Conservation (phyloP, 2,113 vertebrate genomes). For the Crocuta crocuta region DNA sequence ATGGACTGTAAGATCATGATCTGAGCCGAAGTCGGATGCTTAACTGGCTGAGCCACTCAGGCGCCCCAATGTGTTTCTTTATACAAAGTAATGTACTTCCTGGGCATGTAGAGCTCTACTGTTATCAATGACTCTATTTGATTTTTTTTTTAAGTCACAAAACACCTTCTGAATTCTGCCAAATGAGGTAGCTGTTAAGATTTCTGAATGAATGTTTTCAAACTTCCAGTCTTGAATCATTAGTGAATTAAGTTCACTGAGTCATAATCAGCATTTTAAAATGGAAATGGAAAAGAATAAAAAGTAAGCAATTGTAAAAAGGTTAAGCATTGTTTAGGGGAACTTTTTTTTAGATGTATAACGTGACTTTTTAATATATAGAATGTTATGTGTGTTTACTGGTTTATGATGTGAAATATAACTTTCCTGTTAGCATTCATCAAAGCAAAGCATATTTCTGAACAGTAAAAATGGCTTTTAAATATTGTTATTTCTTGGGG, state of each 20-base stretch:
- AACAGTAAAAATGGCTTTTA: neutral
- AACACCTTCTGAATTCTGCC: neutral
- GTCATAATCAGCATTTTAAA: neutral
- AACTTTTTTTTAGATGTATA: neutral
- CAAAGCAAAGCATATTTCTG: slow-evolving; percentile 6
- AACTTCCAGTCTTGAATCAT: neutral
- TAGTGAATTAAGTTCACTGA: neutral
- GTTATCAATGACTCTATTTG: neutral
- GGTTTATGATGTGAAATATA: slow-evolving; percentile 15
- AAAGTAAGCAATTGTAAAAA: neutral
- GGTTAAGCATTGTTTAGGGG: neutral
- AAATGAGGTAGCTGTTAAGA: neutral
- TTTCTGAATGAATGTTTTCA: slow-evolving; percentile 39
- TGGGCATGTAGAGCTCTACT: neutral
- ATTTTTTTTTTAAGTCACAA: neutral
- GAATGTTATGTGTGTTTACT: neutral
- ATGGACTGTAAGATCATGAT: too few relatives aligned
- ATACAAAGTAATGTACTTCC: neutral
- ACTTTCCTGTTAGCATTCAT: slow-evolving; percentile 5
- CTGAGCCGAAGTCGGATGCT: too few relatives aligned
- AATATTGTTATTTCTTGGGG: neutral
- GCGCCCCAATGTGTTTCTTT: neutral
- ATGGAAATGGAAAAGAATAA: slow-evolving; percentile 9
- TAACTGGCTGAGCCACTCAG: too few relatives aligned
- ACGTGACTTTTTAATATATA: neutral